Conservation (phyloP, 35 echinoderm and acorn worm genomes). For the Hemicentrotus pulcherrimus region DNA sequence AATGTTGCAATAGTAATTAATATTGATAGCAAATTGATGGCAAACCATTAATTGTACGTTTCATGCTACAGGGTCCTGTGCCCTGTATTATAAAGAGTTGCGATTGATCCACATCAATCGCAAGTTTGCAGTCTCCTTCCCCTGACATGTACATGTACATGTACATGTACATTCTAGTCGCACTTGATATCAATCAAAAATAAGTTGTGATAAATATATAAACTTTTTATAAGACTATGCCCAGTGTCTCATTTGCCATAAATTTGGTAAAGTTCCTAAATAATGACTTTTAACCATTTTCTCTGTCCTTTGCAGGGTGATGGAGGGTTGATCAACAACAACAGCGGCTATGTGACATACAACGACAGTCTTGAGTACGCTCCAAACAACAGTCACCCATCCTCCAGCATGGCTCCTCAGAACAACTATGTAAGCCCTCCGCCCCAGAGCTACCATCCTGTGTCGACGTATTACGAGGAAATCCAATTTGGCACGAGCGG, state of each 20-base stretch:
- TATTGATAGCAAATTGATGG: no score
- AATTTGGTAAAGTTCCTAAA: background rate
- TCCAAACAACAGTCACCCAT: background rate
- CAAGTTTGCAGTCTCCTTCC: no score
- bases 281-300: background rate
- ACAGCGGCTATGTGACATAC: slow-evolving; percentile 27
- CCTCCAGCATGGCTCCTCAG: slow-evolving; percentile 11
- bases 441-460: slow-evolving; percentile 42
- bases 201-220: no score
- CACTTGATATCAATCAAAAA: no score
- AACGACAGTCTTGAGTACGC: slow-evolving; percentile 8
- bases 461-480: slow-evolving; percentile 47
- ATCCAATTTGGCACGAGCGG: slow-evolving; percentile 51
- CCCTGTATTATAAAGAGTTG: no score
- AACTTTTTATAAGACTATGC: no score
- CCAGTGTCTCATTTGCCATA: background rate
- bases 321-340: slow-evolving; percentile 37
- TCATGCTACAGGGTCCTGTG: no score
- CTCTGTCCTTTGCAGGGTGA: background rate
- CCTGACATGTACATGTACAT: no score
- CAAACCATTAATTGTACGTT: no score
- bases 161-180: no score
- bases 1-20: no score
- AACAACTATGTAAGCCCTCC: slow-evolving; percentile 24
- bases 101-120: no score